Conservation (phyloP, 1,140 invertebrate species). For the Oncopodura yosiiana region DNA sequence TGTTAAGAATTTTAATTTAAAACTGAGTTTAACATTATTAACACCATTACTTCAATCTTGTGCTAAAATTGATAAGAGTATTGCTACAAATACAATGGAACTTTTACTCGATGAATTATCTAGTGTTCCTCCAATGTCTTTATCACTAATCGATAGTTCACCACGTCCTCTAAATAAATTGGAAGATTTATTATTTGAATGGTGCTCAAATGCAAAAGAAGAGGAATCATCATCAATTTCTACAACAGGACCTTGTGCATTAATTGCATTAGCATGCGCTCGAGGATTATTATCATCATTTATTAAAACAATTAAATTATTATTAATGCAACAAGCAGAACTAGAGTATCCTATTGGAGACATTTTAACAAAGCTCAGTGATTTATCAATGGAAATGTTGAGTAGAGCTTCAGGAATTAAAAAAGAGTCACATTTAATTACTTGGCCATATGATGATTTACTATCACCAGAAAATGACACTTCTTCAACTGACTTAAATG, state of each 20-base stretch:
- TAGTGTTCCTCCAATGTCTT: background rate
- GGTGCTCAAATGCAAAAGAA: no score
- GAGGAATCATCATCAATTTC: background rate
- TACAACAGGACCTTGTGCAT: background rate
- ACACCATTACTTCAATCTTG: conserved; percentile 10
- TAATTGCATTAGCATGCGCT: conserved; percentile 10
- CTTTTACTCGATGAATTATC: background rate
- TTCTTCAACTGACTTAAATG: background rate
- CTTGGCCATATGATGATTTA: conserved; percentile 41
- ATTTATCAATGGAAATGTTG: conserved; percentile 37
- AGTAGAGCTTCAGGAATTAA: conserved; percentile 36
- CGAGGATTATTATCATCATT: conserved; percentile 40
- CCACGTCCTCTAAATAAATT: background rate
- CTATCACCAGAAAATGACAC: background rate
- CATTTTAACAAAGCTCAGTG: conserved; percentile 37
- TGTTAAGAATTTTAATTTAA: background rate
- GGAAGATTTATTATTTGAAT: background rate
- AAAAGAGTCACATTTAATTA: conserved; percentile 38
- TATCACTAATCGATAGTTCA: background rate
- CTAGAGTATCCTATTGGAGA: conserved; percentile 35
- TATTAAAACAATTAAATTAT: conserved; percentile 40
- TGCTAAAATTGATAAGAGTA: background rate
- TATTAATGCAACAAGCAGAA: conserved; percentile 37
- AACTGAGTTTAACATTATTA: conserved; percentile 1
- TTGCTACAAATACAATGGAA: background rate